Base-by-base conservation (phyloP, 2,113 vertebrate species). In the Trichomycterus rosablanca region DNA sequence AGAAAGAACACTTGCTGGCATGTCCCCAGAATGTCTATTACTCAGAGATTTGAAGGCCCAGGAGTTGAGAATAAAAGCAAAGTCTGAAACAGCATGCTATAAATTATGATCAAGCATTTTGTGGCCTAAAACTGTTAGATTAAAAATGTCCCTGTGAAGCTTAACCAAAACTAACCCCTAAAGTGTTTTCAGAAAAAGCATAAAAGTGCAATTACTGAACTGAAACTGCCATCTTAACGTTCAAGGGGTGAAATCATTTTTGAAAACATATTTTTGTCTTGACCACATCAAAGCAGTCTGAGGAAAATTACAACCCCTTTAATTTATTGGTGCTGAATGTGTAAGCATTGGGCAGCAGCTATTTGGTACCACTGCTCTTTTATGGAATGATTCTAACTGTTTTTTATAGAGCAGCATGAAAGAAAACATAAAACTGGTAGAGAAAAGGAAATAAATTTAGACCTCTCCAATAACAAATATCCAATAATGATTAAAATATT, bases 221-320 rank as follows among this genome's bases (percentile, higher is more conserved):
- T 65, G 22, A 56, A 45, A 57, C 45, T 45, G 34, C 63, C 44
- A 43, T 46, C 52, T 57, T 12, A 7, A 20, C 52, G 39, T 57
- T 65, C 52, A 56, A 7, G 44, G 23, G 30, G 32, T 40, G 34
- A 46, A 65, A 65, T 57, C 4, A 32, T 40, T 20, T 65, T 49
- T 48, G 12, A 57, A 65, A 20, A 22, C 42, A 37, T 55, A 45
- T 56, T 64, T 54, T 48, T 65, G 43, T 40, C 34, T 26, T 40
- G 43, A 40, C 63, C 63, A 65, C 62, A 65, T 65, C 20, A 65
- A 65, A 65, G 62, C 22, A 5, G 56, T 65, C 32, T 65, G 52
- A 56, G 14, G 53, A 46, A 57, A 65, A 55, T 57, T 46, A 55
- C 18, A 57, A 57, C 63, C 43, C 22, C n/a, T 43, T 56, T 65